Conservation (phyloP, 2,797 vertebrate genomes). For the Chaetophractus vellerosus region DNA sequence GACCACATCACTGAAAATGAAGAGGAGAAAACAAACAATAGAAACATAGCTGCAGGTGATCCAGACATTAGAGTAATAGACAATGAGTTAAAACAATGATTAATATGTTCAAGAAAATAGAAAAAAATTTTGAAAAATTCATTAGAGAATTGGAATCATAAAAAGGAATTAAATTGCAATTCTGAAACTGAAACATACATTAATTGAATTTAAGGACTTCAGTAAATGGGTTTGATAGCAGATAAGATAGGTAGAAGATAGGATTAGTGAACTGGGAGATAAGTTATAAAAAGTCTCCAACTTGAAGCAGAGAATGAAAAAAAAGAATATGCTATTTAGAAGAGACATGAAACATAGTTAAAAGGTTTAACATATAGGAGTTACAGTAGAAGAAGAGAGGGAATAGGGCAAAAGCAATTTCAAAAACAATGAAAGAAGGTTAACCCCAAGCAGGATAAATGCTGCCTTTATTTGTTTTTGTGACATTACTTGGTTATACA, state of each 20-base stretch:
- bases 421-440: background rate
- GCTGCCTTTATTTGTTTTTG: conserved; percentile 53
- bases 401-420: background rate
- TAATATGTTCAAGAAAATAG: background rate
- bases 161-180: conserved; percentile 27
- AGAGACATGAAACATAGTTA: background rate
- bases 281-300: background rate
- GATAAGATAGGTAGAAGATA: background rate
- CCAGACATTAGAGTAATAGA: background rate
- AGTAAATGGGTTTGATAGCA: background rate
- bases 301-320: background rate
- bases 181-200: background rate
- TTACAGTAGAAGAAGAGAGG: background rate
- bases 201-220: background rate
- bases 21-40: background rate
- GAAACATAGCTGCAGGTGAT: background rate
- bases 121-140: background rate
- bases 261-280: background rate
- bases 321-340: background rate
- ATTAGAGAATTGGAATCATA: background rate
- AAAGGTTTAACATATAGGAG: background rate
- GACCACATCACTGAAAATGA: conserved; percentile 2
- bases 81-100: conserved; percentile 15
- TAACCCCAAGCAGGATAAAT: background rate
- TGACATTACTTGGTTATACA: background rate